Percentiles rank a stretch among this genome's conserved stretches.
Evolutionary conservation across 1,140 invertebrate species (phyloP).

Genomic region (Pinna nobilis): DNA sequence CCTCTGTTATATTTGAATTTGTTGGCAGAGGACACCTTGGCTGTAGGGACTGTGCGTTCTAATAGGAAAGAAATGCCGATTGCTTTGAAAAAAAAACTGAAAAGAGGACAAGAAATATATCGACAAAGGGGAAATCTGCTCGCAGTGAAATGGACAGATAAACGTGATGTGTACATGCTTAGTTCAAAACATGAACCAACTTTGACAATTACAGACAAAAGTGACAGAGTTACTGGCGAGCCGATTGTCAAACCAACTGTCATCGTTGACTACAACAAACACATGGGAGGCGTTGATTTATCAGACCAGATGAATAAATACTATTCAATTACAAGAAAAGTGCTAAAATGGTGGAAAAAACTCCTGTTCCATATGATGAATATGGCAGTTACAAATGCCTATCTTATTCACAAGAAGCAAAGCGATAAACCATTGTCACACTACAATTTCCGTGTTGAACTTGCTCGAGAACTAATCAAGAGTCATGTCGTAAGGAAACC

Average conservation of each 20-base stretch:
- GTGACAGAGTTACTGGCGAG: constrained; percentile 9
- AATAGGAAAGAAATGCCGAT: constrained; percentile 35
- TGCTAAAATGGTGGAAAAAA: constrained; percentile 20
- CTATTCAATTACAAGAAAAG: constrained; percentile 11
- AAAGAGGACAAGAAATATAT: constrained; percentile 13
- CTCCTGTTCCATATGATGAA: constrained; percentile 17
- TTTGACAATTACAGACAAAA: neutral
- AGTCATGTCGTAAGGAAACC: neutral
- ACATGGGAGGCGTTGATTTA: constrained; percentile 35
- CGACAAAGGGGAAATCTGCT: constrained; percentile 5
- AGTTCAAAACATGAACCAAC: constrained; percentile 27
- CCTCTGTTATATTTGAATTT: constrained; percentile 30
- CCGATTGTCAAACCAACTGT: constrained; percentile 16
- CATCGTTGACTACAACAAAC: constrained; percentile 33
- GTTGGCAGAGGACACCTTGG: constrained; percentile 17
- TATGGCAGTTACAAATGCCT: constrained; percentile 14
- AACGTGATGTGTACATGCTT: constrained; percentile 37
- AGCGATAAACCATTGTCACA: neutral
- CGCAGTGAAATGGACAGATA: constrained; percentile 30
- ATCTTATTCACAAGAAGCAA: constrained; percentile 3
- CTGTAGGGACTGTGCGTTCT: constrained; percentile 32
- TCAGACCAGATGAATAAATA: constrained; percentile 16
- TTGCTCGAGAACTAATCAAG: neutral
- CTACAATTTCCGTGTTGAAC: neutral
- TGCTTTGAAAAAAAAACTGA: constrained; percentile 13